Base-by-base conservation (phyloP, 2,113 vertebrate genomes). In the Clarias macrocephalus region DNA sequence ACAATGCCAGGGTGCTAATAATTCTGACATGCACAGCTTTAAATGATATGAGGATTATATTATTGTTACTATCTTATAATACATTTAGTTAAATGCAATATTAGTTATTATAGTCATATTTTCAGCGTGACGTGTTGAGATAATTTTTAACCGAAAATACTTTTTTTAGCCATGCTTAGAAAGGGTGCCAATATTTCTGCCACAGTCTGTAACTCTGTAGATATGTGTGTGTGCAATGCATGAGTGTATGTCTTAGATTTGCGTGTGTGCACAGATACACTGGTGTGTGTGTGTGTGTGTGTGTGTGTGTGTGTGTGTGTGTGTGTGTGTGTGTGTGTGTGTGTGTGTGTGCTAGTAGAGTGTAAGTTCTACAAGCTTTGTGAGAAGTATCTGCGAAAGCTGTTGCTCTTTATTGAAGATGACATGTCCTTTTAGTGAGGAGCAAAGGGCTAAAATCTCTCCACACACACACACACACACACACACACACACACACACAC, bases 341-440 rank as follows among this genome's bases (percentile, higher is more conserved):
- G n/a, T n/a, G 15, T 76, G n/a, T 87, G 37, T 76, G 33, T 77
- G 11, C 16, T 25, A 62, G 54, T n/a, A 5, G 54, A 57, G 76
- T 4, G 33, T 60, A 33, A 68, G 85, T 91, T 84, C 82, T 59
- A 19, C 19, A 70, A 37, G 54, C 54, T 85, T 72, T 12, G 25
- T 75, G 33, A 30, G 23, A 23, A 23, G 30, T 0, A 15, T 4
- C 56, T 62, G 33, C 5, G 23, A 75, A 75, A 60, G 68, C 68
- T 70, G 89, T 89, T 91, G 92, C 92, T 93, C 92, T 93, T 85
- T 85, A 85, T 85, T 76, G 89, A 94, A 93, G 92, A 93, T 93
- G 94, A 94, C 93, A 93, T 92, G 90, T 91, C 91, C 92, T 93
- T 92, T 93, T 93, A 93, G 92, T 91, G 85, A 91, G 92, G 91